Evolutionary conservation across 2,797 vertebrate species (phyloP).

Genomic region (Micromesistius poutassou): DNA sequence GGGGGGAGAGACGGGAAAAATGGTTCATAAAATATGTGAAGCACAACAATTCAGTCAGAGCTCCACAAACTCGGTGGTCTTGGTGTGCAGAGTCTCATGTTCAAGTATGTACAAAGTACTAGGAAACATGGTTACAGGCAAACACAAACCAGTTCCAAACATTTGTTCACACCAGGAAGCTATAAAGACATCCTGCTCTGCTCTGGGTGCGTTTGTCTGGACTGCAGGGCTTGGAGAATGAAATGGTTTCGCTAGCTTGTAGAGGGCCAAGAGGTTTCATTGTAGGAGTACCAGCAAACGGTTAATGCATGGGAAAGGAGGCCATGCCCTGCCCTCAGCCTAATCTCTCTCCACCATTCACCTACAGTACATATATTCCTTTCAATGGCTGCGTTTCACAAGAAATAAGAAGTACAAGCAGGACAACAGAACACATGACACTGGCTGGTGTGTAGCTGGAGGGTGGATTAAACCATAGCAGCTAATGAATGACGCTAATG

Average conservation of each 20-base stretch:
- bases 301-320: background rate
- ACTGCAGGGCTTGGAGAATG: slow-evolving; percentile 5
- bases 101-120: background rate
- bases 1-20: background rate
- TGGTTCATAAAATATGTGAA: background rate
- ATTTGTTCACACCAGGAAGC: slow-evolving; percentile 10
- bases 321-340: slow-evolving; percentile 4
- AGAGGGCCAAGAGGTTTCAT: slow-evolving; percentile 26
- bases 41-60: background rate
- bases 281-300: background rate
- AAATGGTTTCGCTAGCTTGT: slow-evolving; percentile 28
- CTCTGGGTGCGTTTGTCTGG: slow-evolving; percentile 20
- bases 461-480: background rate
- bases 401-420: background rate
- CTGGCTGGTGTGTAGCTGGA: background rate
- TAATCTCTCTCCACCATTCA: background rate
- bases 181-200: slow-evolving; percentile 12
- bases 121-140: background rate
- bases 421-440: background rate
- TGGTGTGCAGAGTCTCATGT: background rate
- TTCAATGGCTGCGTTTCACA: background rate
- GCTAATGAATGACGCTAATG: background rate
- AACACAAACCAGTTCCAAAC: slow-evolving; percentile 15
- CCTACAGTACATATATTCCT: background rate
- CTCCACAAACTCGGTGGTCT: too few relatives aligned